Conservation (phyloP, 1,140 invertebrate species). For the Spodoptera litura region DNA sequence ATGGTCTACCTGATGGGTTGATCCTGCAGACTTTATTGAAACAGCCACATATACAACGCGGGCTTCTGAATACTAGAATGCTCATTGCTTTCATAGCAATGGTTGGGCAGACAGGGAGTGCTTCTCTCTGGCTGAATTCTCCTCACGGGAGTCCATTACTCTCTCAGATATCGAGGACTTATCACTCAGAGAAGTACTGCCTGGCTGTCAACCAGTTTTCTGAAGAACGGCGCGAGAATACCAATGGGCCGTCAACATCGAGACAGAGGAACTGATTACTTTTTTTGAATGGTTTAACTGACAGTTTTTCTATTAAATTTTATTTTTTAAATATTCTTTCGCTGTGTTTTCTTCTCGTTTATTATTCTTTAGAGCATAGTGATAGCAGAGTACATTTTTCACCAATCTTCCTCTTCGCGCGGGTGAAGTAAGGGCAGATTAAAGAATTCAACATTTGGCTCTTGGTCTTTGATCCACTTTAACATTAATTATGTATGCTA, state of each 20-base stretch:
- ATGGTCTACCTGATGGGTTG: slow-evolving; percentile 73
- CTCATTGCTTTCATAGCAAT: slow-evolving; percentile 81
- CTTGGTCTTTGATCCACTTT: no score
- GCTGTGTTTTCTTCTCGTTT: not conserved
- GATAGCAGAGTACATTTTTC: no score
- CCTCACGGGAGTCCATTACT: slow-evolving; percentile 77
- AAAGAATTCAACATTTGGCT: no score
- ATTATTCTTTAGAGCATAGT: no score
- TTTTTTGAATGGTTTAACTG: not conserved
- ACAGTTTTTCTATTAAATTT: slow-evolving; percentile 33
- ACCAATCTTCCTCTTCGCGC: no score
- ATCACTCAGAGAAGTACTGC: slow-evolving; percentile 81
- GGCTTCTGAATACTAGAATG: slow-evolving; percentile 79
- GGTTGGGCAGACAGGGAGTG: slow-evolving; percentile 76
- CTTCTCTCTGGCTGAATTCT: slow-evolving; percentile 77
- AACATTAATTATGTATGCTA: no score
- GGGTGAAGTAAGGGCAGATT: no score
- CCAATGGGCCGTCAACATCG: slow-evolving; percentile 67
- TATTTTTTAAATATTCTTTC: not conserved
- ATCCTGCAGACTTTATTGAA: slow-evolving; percentile 77
- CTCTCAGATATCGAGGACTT: slow-evolving; percentile 78
- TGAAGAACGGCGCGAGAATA: slow-evolving; percentile 51
- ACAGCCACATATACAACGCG: slow-evolving; percentile 78
- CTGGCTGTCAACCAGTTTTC: slow-evolving; percentile 80
- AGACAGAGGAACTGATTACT: slow-evolving; percentile 58